These are phyloP conservation scores for Ammospiza nelsoni DNA, from an alignment of 2,113 vertebrate species.

Conservation along the genomic window DNA sequence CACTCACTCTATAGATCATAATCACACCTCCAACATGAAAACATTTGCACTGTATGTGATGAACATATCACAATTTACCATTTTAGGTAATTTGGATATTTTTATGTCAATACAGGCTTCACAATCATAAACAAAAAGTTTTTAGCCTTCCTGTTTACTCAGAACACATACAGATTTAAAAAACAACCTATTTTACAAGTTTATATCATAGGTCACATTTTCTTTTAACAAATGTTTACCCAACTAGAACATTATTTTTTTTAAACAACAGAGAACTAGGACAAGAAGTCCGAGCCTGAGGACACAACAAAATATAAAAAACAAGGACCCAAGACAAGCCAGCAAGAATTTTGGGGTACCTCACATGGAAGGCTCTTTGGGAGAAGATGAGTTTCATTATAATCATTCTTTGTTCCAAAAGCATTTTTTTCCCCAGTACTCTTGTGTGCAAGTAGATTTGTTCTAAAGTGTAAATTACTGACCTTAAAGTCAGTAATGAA, in stretches of 20 bases:
- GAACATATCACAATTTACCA: not conserved
- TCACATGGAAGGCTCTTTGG: not conserved
- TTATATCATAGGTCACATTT: not conserved
- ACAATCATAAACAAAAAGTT: not conserved
- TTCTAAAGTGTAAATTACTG: not conserved
- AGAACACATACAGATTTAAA: not conserved
- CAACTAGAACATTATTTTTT: not conserved
- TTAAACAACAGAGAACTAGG: not conserved
- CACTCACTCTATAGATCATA: not conserved
- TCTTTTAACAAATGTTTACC: not conserved
- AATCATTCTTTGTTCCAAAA: not conserved
- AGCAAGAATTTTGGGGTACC: not conserved
- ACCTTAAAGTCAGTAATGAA: not conserved
- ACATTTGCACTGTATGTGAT: not conserved
- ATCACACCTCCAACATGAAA: not conserved
- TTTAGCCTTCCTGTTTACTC: not conserved
- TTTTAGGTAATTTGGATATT: not conserved
- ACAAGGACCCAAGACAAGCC: not conserved
- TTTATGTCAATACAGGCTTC: not conserved
- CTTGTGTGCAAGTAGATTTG: not conserved
- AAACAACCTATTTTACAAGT: not conserved
- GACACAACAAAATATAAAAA: not conserved
- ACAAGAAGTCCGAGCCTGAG: not conserved
- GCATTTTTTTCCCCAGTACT: not conserved
- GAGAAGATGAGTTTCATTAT: not conserved